A percentile compares a stretch with the other conserved stretches of the same genome.
phyloP scores from a whole-genome alignment of 2,888 invertebrate species.

The Drosophila percnosoma region DNA sequence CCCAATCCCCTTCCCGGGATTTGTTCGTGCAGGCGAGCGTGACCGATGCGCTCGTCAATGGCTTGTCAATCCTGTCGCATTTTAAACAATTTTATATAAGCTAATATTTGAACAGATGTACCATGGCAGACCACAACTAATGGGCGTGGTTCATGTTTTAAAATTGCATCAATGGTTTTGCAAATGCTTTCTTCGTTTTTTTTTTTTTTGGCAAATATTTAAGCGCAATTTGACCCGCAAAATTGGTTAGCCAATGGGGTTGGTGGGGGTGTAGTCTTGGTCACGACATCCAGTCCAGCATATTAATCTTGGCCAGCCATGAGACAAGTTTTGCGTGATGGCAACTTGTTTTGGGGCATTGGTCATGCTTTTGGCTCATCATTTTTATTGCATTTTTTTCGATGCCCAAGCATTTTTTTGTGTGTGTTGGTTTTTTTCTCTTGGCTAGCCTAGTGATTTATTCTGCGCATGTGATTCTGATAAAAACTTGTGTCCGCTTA shows the following conservation, averaged over 20 bases:
- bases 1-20: background rate
- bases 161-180: conserved; percentile 66
- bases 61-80: conserved; percentile 61
- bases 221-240: conserved; percentile 51
- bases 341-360: conserved; percentile 41
- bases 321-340: conserved; percentile 50
- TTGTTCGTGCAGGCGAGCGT: conserved; percentile 49
- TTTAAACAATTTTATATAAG: conserved; percentile 77
- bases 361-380: conserved; percentile 49
- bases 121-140: conserved; percentile 19
- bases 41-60: conserved; percentile 60
- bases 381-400: conserved; percentile 68
- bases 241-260: conserved; percentile 6
- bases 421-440: conserved; percentile 6
- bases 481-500: conserved; percentile 73
- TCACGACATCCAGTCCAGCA: conserved; percentile 45
- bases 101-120: conserved; percentile 76
- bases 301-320: conserved; percentile 68
- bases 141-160: conserved; percentile 50
- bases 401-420: conserved; percentile 12
- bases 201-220: conserved; percentile 54
- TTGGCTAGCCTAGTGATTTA: conserved; percentile 60
- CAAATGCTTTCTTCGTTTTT: conserved; percentile 57
- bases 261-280: background rate
- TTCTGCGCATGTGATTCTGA: conserved; percentile 54